Percentiles rank a stretch among this genome's conserved stretches.
These are phyloP conservation scores for Urocynchramus pylzowi DNA, from an alignment of 2,113 vertebrate genomes.

Conservation along the genomic window DNA sequence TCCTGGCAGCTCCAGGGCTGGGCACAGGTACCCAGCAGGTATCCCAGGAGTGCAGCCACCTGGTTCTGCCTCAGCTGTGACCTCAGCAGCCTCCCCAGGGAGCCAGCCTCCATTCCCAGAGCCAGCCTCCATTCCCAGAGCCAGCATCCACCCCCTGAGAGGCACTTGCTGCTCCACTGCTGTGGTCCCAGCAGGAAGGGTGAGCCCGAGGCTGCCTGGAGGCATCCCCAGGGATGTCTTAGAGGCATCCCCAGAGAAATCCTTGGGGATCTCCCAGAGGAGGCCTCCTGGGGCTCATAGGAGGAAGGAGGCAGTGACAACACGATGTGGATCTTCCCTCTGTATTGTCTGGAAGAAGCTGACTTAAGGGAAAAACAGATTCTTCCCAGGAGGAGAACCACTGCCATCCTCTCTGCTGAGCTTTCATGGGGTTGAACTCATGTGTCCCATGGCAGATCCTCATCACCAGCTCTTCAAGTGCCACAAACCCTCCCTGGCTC, in stretches of 20 bases:
- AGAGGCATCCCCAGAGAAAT: not conserved
- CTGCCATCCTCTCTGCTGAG: not conserved
- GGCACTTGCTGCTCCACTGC: not conserved
- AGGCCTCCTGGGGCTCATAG: rapidly evolving
- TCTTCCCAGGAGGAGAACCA: not conserved
- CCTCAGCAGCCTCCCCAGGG: not conserved
- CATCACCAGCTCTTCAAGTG: not conserved
- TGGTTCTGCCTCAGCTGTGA: not conserved
- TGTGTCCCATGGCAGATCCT: not conserved
- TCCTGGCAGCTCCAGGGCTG: not conserved
- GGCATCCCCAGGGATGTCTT: not conserved
- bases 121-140: too few relatives aligned
- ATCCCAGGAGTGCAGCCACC: not conserved
- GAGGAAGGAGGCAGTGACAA: not conserved
- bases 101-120: not conserved
- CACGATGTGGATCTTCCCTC: not conserved
- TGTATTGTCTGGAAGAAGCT: not conserved
- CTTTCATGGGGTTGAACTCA: not conserved
- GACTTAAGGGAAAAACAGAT: not conserved
- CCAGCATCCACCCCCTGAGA: not conserved
- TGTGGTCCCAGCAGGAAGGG: not conserved
- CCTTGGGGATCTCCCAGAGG: not conserved
- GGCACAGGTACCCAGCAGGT: not conserved
- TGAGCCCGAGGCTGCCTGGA: not conserved
- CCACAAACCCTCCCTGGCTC: not conserved